These are phyloP conservation scores for Rotaria sp. DNA, from an alignment of 2,888 invertebrate genomes.

Conservation along the genomic window DNA sequence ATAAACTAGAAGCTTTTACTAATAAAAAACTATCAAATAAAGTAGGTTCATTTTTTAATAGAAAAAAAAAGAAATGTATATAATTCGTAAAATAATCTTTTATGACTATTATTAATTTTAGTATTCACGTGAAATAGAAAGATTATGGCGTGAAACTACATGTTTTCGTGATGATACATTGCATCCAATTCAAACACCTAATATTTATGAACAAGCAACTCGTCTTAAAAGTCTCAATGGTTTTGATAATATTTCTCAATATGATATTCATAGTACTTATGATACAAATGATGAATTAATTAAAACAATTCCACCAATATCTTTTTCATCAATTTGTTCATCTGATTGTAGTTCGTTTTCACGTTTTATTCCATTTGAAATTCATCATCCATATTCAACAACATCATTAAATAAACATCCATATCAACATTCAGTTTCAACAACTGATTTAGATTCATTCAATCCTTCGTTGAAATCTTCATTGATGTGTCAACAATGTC, in stretches of 20 bases:
- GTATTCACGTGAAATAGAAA: neutral
- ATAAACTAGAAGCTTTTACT: neutral
- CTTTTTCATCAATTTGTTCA: neutral
- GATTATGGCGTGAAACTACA: neutral
- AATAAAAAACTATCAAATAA: too few relatives aligned
- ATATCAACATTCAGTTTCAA: neutral
- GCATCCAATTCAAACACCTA: neutral
- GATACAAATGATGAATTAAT: neutral
- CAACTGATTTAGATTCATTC: neutral
- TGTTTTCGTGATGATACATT: neutral
- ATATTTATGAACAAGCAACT: neutral
- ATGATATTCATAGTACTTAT: neutral
- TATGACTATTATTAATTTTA: neutral
- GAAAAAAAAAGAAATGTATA: neutral
- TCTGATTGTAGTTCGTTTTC: neutral
- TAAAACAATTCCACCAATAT: neutral
- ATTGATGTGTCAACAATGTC: neutral
- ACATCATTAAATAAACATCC: neutral
- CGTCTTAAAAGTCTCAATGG: neutral
- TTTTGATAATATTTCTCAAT: neutral
- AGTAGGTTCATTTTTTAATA: neutral
- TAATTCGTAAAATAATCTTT: neutral
- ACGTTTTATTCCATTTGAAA: neutral
- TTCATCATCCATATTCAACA: neutral
- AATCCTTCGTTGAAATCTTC: neutral